phyloP scores from a whole-genome alignment of 1,140 invertebrate species.

The Hyphantria cunea region DNA sequence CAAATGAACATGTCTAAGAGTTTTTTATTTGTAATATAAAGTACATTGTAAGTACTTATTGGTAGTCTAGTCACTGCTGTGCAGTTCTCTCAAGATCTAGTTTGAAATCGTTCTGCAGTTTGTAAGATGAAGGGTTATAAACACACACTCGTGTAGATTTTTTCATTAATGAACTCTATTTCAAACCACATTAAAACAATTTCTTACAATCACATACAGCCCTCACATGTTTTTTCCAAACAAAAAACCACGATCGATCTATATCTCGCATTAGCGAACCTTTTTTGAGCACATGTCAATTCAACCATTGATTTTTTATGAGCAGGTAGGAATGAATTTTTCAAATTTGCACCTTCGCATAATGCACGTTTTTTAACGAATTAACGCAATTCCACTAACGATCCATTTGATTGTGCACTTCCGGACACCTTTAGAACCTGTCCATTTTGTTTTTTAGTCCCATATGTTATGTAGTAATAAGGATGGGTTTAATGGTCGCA shows the following conservation, averaged over 20 bases:
- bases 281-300: constrained; percentile 63
- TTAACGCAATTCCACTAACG: constrained; percentile 66
- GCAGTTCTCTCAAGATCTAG: too few species aligned
- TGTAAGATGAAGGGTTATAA: too few species aligned
- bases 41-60: too few species aligned
- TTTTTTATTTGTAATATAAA: too few species aligned
- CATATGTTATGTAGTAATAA: constrained; percentile 23
- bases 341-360: constrained; percentile 62
- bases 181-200: too few species aligned
- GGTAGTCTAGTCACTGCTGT: too few species aligned
- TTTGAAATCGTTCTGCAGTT: too few species aligned
- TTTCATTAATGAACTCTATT: too few species aligned
- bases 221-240: too few species aligned
- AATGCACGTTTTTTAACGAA: constrained; percentile 56
- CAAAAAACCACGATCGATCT: constrained; percentile 43
- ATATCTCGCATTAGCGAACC: constrained; percentile 62
- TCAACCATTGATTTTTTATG: constrained; percentile 52
- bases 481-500: constrained; percentile 10
- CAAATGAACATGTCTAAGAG: too few species aligned
- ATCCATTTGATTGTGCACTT: constrained; percentile 53
- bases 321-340: constrained; percentile 42
- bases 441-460: constrained; percentile 34
- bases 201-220: too few species aligned
- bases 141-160: too few species aligned
- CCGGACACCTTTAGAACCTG: constrained; percentile 38